Evolutionary conservation across 2,888 invertebrate genomes (phyloP), one percentile per base, ranked within the genome.

Genomic region (Acholoe squamosa): DNA sequence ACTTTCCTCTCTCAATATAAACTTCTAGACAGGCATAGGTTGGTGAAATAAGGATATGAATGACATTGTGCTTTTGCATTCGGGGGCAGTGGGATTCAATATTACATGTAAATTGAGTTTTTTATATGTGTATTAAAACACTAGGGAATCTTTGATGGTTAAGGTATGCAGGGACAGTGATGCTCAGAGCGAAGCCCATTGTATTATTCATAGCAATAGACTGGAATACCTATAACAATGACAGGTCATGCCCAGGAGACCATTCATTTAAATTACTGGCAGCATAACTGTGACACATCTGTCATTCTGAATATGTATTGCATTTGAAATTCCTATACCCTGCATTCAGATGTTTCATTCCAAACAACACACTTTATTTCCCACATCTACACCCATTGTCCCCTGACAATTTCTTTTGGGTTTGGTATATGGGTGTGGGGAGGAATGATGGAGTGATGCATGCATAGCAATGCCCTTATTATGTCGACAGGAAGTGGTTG

Each of bases 331-430:
- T 76, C 31, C 25, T 31, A 76, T 76, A 25, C 16, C 16, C 76
- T 28, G 31, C 31, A 76, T 76, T 76, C 76, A 76, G 16, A 76
- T 76, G 31, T 14, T 76, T 76, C 76, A 76, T 76, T 76, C 76
- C 76, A 16, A 76, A 25, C 76, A 28, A 76, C 76, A 31, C 76
- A 76, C 31, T 31, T 76, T 28, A 76, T 76, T 76, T 16, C 61
- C 61, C 61, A 61, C 61, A 19, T 61, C 61, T 3, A n/a, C 61
- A 7, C 61, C 61, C 3, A 43, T 10, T 7, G 43, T 43, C 5
- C 43, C 10, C 43, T 7, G 43, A 43, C 43, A 3, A 3, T 61
- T 19, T 10, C 12, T n/a, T 61, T n/a, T 19, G 61, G 61, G 5
- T 19, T 12, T 10, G 54, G 12, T 61, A 61, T 3, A n/a, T 7